Evolutionary conservation across 23 tunicate species (phyloP).

Genomic region (Oikopleura dioica): DNA sequence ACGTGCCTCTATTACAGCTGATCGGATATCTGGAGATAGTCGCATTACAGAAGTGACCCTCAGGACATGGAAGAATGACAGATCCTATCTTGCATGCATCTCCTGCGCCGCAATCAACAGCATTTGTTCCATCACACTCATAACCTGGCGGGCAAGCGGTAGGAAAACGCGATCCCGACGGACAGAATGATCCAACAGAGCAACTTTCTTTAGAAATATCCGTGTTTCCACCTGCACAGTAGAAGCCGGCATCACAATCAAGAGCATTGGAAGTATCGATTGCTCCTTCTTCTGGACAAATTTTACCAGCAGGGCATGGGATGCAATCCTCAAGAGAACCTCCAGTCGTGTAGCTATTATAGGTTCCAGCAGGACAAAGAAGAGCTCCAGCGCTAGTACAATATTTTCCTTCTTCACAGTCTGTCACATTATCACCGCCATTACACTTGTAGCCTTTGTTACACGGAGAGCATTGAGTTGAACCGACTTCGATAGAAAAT

Average conservation of each 20-base stretch:
- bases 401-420: slow-evolving; percentile 38
- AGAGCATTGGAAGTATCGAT: neutral
- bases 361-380: slow-evolving; percentile 32
- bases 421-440: slow-evolving; percentile 19
- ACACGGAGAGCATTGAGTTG: slow-evolving; percentile 21
- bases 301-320: slow-evolving; percentile 46
- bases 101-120: slow-evolving; percentile 41
- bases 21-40: neutral
- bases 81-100: neutral
- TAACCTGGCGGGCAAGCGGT: slow-evolving; percentile 25
- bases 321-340: slow-evolving; percentile 19
- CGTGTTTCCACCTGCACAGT: neutral
- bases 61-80: neutral
- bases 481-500: neutral
- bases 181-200: slow-evolving; percentile 82
- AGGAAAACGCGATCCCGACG: slow-evolving; percentile 21
- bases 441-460: slow-evolving; percentile 38
- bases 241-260: neutral
- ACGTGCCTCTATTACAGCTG: neutral
- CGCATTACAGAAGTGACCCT: neutral
- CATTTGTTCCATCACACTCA: slow-evolving; percentile 36
- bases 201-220: slow-evolving; percentile 38
- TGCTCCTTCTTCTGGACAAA: slow-evolving; percentile 48
- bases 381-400: slow-evolving; percentile 30
- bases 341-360: slow-evolving; percentile 45